Evolutionary conservation across 2,888 invertebrate species (phyloP).

Genomic region (Brachypalpus laphriformis): DNA sequence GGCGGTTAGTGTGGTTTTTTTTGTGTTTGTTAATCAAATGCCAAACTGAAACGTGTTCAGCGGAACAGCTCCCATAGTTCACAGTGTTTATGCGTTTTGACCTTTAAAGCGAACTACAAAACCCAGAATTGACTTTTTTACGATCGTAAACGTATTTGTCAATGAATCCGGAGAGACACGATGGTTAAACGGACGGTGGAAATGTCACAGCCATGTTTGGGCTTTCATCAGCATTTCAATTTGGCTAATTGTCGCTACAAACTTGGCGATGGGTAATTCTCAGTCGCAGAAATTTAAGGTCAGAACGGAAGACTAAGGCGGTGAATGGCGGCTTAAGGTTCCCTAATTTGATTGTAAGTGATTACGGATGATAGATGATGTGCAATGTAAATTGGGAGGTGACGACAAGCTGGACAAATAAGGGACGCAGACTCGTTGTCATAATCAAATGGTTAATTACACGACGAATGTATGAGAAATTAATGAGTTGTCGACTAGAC

Average conservation of each 20-base stretch:
- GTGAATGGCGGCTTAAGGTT: not conserved
- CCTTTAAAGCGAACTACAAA: conserved; percentile 19
- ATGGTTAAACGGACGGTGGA: no score
- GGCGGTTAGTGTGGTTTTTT: not conserved
- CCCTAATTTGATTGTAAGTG: conserved; percentile 5
- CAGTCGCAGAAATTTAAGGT: not conserved
- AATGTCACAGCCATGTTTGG: not conserved
- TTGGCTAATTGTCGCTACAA: conserved; percentile 4
- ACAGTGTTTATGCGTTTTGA: conserved; percentile 4
- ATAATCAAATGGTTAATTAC: not conserved
- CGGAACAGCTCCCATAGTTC: not conserved
- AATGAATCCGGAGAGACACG: not conserved
- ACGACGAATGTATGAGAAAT: not conserved
- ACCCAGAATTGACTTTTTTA: not conserved
- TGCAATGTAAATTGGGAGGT: not conserved
- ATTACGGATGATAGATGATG: not conserved
- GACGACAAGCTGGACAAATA: not conserved
- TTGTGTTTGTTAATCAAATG: not conserved
- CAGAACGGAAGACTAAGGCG: conserved; percentile 1
- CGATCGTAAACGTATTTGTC: not conserved
- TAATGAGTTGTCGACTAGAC: not conserved
- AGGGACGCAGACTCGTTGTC: not conserved
- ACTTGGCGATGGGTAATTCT: conserved; percentile 7
- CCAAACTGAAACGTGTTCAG: not conserved
- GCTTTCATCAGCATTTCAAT: not conserved